These are phyloP conservation scores for Megaceryle alcyon DNA, from an alignment of 2,797 vertebrate genomes.

Conservation along the genomic window DNA sequence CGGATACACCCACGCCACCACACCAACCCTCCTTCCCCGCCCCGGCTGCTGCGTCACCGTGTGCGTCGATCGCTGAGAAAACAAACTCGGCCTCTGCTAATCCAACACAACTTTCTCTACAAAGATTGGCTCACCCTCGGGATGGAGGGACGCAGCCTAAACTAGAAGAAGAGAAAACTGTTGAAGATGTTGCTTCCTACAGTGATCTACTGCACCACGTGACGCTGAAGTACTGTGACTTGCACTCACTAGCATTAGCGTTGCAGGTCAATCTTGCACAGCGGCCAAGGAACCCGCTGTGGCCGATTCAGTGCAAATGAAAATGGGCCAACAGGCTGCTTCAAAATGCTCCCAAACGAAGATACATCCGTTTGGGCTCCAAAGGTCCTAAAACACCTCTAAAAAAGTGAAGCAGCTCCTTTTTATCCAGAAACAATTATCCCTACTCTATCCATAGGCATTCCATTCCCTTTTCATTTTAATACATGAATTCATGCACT, in stretches of 20 bases:
- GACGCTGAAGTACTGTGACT: neutral
- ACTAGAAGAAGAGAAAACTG: neutral
- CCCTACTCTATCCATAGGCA: accelerated
- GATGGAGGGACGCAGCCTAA: neutral
- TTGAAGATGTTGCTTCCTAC: neutral
- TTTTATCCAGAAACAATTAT: neutral
- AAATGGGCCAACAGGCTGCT: neutral
- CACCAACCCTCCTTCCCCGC: accelerated
- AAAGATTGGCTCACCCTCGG: neutral
- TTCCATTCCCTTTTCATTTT: neutral
- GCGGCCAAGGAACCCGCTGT: neutral
- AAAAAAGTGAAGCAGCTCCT: neutral
- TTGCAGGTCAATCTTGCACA: accelerated
- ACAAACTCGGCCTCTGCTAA: accelerated
- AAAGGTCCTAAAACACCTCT: neutral
- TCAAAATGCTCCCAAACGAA: neutral
- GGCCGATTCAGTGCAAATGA: neutral
- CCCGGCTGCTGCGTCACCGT: neutral
- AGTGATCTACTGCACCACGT: neutral
- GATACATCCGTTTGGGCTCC: neutral
- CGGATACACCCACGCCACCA: neutral
- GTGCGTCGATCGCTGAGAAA: accelerated
- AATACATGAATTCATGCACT: neutral
- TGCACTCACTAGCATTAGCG: neutral
- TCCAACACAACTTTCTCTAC: no score